phyloP scores from a whole-genome alignment of 2,113 vertebrate species.

The Mesoclemmys tuberculata region DNA sequence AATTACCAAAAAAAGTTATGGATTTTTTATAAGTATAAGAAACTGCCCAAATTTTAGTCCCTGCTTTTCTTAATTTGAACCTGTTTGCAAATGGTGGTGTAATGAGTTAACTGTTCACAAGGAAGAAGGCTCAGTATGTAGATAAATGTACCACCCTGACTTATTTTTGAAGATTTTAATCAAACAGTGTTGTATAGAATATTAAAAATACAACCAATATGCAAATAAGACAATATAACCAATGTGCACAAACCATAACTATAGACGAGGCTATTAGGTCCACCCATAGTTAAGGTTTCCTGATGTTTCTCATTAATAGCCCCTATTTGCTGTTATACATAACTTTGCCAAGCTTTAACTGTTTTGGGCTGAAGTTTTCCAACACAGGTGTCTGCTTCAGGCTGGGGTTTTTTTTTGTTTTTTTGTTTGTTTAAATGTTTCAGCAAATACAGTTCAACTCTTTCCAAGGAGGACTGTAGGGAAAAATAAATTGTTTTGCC shows the following conservation, averaged over 20 bases:
- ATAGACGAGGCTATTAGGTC: fast-evolving
- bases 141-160: background rate
- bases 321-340: background rate
- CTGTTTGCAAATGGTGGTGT: background rate
- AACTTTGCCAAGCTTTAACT: background rate
- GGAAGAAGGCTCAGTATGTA: background rate
- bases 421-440: background rate
- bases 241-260: background rate
- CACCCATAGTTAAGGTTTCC: background rate
- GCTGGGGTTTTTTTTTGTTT: no score
- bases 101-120: background rate
- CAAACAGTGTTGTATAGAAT: background rate
- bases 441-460: background rate
- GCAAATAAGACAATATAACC: background rate
- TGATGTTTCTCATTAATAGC: background rate
- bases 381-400: no score
- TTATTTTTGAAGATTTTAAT: background rate
- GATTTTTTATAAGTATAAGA: background rate
- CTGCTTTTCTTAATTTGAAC: background rate
- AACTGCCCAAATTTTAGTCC: background rate
- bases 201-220: background rate
- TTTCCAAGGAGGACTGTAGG: background rate
- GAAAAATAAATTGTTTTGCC: background rate
- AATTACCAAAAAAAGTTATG: background rate
- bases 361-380: background rate